A percentile compares a stretch with the other conserved stretches of the same genome.
Evolutionary conservation across 2,113 vertebrate genomes (phyloP).

Genomic region (Alligator mississippiensis): DNA sequence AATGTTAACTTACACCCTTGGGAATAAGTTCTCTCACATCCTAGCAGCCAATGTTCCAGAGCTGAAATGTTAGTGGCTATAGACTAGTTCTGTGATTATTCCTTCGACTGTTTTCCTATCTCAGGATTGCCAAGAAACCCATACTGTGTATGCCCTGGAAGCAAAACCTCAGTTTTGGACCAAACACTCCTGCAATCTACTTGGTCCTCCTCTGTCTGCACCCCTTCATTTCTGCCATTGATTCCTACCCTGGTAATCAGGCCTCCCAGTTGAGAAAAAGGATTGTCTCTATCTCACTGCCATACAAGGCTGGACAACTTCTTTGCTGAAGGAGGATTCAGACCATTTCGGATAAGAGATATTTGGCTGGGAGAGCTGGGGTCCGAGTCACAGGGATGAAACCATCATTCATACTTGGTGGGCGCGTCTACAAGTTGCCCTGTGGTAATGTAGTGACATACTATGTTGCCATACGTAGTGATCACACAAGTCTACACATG

Average conservation of each 20-base stretch:
- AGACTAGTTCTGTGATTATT: not conserved
- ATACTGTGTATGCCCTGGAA: not conserved
- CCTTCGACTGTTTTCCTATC: not conserved
- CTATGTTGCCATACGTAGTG: no score
- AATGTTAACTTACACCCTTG: no score
- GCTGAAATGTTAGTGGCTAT: not conserved
- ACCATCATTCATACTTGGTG: no score
- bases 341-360: not conserved
- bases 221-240: not conserved
- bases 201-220: not conserved
- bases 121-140: not conserved
- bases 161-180: not conserved
- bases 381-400: no score
- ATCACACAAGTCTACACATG: no score
- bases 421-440: no score
- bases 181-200: not conserved
- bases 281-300: not conserved
- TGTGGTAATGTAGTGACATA: no score
- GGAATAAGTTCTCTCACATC: not conserved
- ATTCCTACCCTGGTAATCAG: not conserved
- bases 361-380: not conserved
- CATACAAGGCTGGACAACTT: not conserved
- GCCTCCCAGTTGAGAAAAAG: not conserved
- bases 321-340: not conserved
- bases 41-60: not conserved